Percentiles rank a stretch among this genome's conserved stretches.
phyloP scores from a whole-genome alignment of 1,140 invertebrate genomes.

The Gerris buenoi region DNA sequence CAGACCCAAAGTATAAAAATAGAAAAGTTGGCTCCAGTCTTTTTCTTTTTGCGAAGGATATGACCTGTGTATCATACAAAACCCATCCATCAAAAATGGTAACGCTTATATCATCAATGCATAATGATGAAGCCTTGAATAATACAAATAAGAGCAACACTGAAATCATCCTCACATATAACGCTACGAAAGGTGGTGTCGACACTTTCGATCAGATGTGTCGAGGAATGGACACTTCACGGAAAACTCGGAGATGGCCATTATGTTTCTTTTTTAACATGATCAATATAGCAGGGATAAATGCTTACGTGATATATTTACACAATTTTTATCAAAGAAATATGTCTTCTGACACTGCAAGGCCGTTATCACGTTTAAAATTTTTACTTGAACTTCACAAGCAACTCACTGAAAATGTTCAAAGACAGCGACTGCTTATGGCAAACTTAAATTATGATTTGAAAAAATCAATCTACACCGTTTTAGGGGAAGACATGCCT shows the following conservation, averaged over 20 bases:
- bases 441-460: not conserved
- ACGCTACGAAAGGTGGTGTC: constrained; percentile 25
- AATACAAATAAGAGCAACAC: constrained; percentile 19
- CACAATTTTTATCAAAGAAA: constrained; percentile 8
- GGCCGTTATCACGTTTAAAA: not conserved
- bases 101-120: constrained; percentile 25
- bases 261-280: constrained; percentile 17
- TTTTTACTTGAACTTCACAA: not conserved
- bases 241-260: constrained; percentile 24
- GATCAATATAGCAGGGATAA: constrained; percentile 9
- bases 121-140: constrained; percentile 20
- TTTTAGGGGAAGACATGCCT: not conserved
- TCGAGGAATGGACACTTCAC: constrained; percentile 16
- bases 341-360: not conserved
- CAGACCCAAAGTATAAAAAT: constrained; percentile 12
- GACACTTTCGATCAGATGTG: constrained; percentile 25
- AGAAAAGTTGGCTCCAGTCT: constrained; percentile 19
- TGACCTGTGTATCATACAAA: constrained; percentile 14
- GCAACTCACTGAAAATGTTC: not conserved
- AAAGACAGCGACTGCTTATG: not conserved
- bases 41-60: constrained; percentile 13
- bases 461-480: not conserved
- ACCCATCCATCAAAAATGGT: constrained; percentile 23
- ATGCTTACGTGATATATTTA: constrained; percentile 7
- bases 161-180: constrained; percentile 23